Percentiles rank a stretch among this genome's conserved stretches.
Evolutionary conservation across 2,113 vertebrate species (phyloP).

Genomic region (Etia nguti): DNA sequence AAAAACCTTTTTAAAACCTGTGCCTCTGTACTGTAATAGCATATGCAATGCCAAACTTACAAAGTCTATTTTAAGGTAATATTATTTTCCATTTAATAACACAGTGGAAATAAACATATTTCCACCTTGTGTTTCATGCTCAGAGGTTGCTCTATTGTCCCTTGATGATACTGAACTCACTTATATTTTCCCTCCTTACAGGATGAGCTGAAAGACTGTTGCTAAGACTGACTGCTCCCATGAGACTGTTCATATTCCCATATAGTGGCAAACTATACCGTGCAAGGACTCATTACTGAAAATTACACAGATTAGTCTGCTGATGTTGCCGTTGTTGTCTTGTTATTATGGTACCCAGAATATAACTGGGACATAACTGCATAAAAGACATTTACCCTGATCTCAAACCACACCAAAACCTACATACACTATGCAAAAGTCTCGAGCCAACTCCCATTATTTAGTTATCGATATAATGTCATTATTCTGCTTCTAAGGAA

Average conservation of each 20-base stretch:
- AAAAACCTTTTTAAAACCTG: background rate
- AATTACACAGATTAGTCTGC: background rate
- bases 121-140: background rate
- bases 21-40: background rate
- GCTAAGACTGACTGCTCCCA: background rate
- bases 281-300: background rate
- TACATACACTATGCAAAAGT: background rate
- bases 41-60: background rate
- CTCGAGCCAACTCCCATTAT: background rate
- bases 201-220: background rate
- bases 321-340: background rate
- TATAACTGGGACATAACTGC: background rate
- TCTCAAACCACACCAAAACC: background rate
- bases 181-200: background rate
- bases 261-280: background rate
- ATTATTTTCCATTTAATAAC: background rate
- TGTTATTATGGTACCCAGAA: background rate
- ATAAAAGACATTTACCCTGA: background rate
- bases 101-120: background rate
- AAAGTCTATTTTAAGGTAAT: background rate
- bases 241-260: background rate
- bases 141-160: background rate
- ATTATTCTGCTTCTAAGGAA: background rate
- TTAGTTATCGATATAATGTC: background rate
- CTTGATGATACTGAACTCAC: background rate